These are phyloP conservation scores for Malaclemys terrapin DNA, from an alignment of 2,113 vertebrate species.

Conservation along the genomic window DNA sequence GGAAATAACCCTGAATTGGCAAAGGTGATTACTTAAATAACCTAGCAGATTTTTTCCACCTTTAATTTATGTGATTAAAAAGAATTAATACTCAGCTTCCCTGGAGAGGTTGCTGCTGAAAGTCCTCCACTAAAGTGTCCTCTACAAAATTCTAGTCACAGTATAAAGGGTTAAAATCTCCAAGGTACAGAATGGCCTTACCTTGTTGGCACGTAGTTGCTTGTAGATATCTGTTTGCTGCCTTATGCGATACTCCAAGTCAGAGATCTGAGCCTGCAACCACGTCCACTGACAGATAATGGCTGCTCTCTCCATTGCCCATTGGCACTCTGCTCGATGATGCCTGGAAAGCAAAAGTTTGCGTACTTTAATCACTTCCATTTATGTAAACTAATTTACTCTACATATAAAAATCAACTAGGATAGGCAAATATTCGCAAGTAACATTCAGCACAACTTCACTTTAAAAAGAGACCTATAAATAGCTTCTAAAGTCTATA, in stretches of 20 bases:
- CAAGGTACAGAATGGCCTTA: background rate
- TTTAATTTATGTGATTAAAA: too few relatives aligned
- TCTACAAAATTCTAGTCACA: background rate
- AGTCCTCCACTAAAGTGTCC: background rate
- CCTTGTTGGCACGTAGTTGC: slow-evolving; percentile 74
- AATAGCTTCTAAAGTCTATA: background rate
- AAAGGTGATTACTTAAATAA: too few relatives aligned
- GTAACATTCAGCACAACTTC: background rate
- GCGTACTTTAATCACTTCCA: background rate
- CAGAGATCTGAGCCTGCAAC: slow-evolving; percentile 77
- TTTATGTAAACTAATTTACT: background rate
- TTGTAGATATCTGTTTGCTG: slow-evolving; percentile 76
- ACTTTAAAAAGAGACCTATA: background rate
- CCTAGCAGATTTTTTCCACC: too few relatives aligned
- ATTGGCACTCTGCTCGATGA: slow-evolving; percentile 59
- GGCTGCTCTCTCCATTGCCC: slow-evolving; percentile 70
- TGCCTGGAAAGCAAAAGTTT: slow-evolving; percentile 34
- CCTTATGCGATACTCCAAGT: slow-evolving; percentile 76
- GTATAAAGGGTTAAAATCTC: background rate
- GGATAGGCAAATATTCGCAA: background rate
- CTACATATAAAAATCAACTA: background rate
- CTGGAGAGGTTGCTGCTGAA: too few relatives aligned
- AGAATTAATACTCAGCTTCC: background rate
- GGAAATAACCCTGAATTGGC: too few relatives aligned
- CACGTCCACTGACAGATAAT: slow-evolving; percentile 78